Conservation (phyloP, 1,140 invertebrate genomes). For the Panagrolaimus sp. region DNA sequence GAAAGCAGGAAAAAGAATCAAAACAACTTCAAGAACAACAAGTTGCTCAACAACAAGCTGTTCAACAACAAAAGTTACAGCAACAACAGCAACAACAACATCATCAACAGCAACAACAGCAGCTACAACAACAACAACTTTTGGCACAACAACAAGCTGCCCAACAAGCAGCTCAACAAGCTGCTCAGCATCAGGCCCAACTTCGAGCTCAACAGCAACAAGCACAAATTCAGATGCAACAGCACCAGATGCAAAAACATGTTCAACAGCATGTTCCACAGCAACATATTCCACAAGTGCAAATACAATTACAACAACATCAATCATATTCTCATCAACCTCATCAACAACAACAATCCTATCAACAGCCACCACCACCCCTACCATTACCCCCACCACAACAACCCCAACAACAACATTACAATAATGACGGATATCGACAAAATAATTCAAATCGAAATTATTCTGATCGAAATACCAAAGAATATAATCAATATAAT, state of each 20-base stretch:
- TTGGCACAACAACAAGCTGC: background rate
- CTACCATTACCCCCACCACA: no score
- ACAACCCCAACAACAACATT: no score
- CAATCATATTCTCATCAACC: no score
- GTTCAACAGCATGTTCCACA: background rate
- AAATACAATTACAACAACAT: background rate
- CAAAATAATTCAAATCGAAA: no score
- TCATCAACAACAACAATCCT: no score
- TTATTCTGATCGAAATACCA: no score
- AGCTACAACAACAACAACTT: background rate
- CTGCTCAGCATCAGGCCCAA: background rate
- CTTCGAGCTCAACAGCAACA: background rate
- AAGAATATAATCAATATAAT: no score
- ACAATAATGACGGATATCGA: no score
- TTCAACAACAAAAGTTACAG: background rate
- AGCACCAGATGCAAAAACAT: background rate
- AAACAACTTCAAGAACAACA: slow-evolving; percentile 16
- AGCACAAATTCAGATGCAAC: background rate
- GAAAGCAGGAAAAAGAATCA: slow-evolving; percentile 21
- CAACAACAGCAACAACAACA: background rate
- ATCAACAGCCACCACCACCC: no score
- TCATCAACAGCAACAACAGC: background rate
- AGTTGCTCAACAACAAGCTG: background rate
- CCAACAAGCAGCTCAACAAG: background rate
- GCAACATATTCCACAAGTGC: background rate